Evolutionary conservation across 2,888 invertebrate genomes (phyloP).

Genomic region (Oxystoma pomonae): DNA sequence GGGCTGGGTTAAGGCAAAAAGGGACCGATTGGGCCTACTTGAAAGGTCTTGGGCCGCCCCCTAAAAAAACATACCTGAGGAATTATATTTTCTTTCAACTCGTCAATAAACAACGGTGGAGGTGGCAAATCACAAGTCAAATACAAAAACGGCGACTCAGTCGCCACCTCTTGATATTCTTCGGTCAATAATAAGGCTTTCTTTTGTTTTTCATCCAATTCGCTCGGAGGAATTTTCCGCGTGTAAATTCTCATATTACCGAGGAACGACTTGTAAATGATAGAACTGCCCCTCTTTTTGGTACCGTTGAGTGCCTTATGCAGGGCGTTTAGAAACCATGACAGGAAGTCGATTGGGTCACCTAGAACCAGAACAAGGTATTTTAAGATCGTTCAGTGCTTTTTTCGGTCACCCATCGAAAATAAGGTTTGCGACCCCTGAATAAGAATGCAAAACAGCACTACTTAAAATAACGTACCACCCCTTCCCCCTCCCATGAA

Average conservation of each 20-base stretch:
- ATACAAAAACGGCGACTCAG: conserved; percentile 92
- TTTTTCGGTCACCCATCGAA: too few relatives aligned
- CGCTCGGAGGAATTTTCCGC: conserved; percentile 89
- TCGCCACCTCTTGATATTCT: conserved; percentile 82
- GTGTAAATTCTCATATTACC: conserved; percentile 88
- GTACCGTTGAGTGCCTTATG: conserved; percentile 93
- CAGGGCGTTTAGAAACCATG: conserved; percentile 96
- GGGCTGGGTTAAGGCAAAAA: too few relatives aligned
- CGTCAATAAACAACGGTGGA: conserved; percentile 95
- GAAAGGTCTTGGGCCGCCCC: too few relatives aligned
- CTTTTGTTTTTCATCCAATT: conserved; percentile 86
- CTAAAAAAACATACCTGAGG: conserved; percentile 68
- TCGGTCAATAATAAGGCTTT: conserved; percentile 71
- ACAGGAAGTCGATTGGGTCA: conserved; percentile 96
- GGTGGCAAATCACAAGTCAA: conserved; percentile 97
- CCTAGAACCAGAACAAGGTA: conserved; percentile 57
- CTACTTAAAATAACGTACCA: too few relatives aligned
- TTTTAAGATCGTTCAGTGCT: too few relatives aligned
- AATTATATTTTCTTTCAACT: conserved; percentile 97
- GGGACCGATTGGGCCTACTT: too few relatives aligned
- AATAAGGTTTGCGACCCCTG: background rate
- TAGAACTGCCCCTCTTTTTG: conserved; percentile 81
- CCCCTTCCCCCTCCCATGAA: too few relatives aligned
- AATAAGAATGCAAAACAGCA: conserved; percentile 1
- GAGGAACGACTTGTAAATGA: conserved; percentile 92